phyloP scores from a whole-genome alignment of 2,797 vertebrate genomes.

The Darevskia nairensis region DNA sequence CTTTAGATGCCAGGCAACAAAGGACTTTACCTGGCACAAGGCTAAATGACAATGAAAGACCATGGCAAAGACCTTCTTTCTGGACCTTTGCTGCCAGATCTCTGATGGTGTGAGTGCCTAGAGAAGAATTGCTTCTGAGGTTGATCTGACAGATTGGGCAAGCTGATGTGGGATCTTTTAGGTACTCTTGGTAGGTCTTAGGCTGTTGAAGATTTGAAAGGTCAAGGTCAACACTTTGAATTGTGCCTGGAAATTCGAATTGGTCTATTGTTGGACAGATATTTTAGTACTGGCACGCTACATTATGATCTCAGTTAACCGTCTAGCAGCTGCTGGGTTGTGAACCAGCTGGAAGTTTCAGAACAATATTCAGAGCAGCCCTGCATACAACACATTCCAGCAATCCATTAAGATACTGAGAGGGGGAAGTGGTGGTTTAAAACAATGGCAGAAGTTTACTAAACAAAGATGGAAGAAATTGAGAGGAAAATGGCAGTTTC shows the following conservation, averaged over 20 bases:
- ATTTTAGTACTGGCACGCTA: not conserved
- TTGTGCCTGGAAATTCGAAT: not conserved
- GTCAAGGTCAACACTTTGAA: not conserved
- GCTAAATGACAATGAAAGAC: no score
- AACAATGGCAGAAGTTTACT: no score
- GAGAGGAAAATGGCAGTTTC: no score
- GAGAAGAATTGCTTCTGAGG: not conserved
- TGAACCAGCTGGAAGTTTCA: not conserved
- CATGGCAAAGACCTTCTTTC: no score
- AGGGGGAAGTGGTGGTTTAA: no score
- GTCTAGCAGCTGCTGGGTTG: not conserved
- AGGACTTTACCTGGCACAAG: not conserved
- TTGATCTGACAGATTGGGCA: not conserved
- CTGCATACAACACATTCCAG: no score
- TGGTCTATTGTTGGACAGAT: not conserved
- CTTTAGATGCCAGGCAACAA: no score
- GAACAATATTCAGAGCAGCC: no score
- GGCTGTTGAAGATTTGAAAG: not conserved
- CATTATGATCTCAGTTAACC: not conserved
- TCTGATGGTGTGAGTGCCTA: no score
- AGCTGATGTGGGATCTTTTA: not conserved
- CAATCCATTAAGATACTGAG: no score
- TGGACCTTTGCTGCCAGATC: no score
- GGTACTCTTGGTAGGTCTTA: not conserved
- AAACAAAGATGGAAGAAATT: no score